Base-by-base conservation (phyloP, 1,140 invertebrate genomes). In the Atta texana region DNA sequence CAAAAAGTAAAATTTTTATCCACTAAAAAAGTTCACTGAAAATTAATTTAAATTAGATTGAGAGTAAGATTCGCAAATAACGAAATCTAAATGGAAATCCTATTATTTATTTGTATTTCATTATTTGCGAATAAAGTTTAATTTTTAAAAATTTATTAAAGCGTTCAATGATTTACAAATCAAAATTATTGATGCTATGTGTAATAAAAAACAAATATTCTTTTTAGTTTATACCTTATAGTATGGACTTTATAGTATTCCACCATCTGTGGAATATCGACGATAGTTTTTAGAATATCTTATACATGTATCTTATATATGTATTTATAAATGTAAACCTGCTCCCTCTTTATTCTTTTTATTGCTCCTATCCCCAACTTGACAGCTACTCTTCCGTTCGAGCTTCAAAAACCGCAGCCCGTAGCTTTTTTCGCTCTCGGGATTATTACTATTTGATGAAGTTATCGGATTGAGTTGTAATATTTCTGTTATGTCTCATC, bases 361-460 rank as follows among this genome's bases (percentile, higher is more conserved):
- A 39, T 85, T 77, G 59, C 31, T 66, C n/a, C 21, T 24, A 80
- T 69, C 68, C 2, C 34, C 53, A 31, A 24, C 8, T 49, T 39
- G 66, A 71, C 51, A 44, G 78, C 53, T 57, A 81, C 55, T 81
- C 57, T 66, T 81, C 53, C 34, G 51, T 59, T 81, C 16, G 34
- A 72, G 53, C 51, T 71, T 59, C 8, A 51, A 21, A 81, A 81
- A 71, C 77, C 77, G 16, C 77, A 81, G 8, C 31, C 44, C n/a
- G 31, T 24, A 71, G 53, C 53, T 72, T 82, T 82, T 82, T 74
- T 59, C 64, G 21, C 53, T 59, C 55, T 8, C 18, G 34, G 21
- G n/a, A 3, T 82, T 74, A 74, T 82, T 82, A 82, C 24, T 72
- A 55, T 82, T 74, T 82, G 80, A 82, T 74, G 53, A 82, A 82